Evolutionary conservation across 1,140 invertebrate genomes (phyloP).

Genomic region (Chrysopa pallens): DNA sequence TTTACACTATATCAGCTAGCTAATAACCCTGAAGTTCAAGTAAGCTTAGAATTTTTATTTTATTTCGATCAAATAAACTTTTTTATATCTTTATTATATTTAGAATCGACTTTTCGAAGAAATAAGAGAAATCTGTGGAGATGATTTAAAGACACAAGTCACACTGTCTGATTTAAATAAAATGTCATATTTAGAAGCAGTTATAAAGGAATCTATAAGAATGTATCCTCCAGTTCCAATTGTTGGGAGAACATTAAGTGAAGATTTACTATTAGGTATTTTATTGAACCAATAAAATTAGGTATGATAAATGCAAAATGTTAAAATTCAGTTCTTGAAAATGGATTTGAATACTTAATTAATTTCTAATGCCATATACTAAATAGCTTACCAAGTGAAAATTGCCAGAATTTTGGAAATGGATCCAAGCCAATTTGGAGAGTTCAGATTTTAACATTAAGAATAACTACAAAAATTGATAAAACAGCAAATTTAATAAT

Average conservation of each 20-base stretch:
- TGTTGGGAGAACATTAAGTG: constrained; percentile 11
- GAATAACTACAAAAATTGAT: too few species aligned
- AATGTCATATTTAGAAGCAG: constrained; percentile 29
- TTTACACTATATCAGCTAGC: constrained; percentile 20
- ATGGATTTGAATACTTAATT: too few species aligned
- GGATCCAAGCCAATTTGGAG: too few species aligned
- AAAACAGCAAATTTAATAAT: too few species aligned
- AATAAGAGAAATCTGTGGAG: constrained; percentile 24
- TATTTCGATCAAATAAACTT: background rate
- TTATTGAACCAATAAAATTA: too few species aligned
- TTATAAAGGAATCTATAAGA: constrained; percentile 23
- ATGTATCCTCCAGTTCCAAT: constrained; percentile 30
- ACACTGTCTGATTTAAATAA: constrained; percentile 19
- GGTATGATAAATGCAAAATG: too few species aligned
- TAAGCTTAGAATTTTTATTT: background rate
- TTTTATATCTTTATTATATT: background rate
- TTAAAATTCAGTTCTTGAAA: too few species aligned
- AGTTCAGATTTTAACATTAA: too few species aligned
- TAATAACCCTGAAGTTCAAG: constrained; percentile 18
- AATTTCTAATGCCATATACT: too few species aligned
- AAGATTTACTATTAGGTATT: background rate
- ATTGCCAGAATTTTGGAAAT: too few species aligned
- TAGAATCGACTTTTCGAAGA: constrained; percentile 30
- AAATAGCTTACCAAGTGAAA: too few species aligned
- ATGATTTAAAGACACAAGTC: constrained; percentile 22